Evolutionary conservation across 2,113 vertebrate species (phyloP), one percentile per base, ranked within the genome.

Genomic region (Apodemus sylvaticus): DNA sequence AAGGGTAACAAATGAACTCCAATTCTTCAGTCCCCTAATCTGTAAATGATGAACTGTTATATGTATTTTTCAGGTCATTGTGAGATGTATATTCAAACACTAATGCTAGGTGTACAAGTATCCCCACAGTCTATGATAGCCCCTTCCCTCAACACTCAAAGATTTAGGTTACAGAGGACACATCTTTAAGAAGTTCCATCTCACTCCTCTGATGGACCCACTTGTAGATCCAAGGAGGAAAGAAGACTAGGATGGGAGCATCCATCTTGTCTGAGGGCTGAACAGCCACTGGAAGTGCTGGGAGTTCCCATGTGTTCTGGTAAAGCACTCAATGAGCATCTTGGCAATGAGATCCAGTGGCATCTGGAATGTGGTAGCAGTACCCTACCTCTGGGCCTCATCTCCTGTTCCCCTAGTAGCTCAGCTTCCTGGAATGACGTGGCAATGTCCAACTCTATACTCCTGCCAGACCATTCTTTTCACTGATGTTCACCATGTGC

Each of bases 401-500:
- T 82, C 31, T 73, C 64, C 71, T 91, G 2, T 64, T 89, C 82
- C 68, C 48, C 13, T 53, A 58, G 77, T 74, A 55, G 58, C 39
- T 58, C 66, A 70, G n/a, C 64, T 51, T 88, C 71, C 36, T n/a
- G 66, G 78, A 93, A 91, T 66, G 77, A 58, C 31, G 20, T 48
- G 64, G 31, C n/a, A 31, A 14, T 85, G 58, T 66, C 64, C 53
- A 95, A n/a, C 36, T 91, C 71, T 68, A 19, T 62, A 4, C 45
- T 79, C 53, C 62, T 94, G n/a, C 71, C 90, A 83, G 34, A 79
- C 31, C 24, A 45, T 36, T 81, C 90, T 86, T 89, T 90, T 62
- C 77, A 66, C 16, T 92, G 94, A 95, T 77, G 76, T 96, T 94
- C 14, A 4, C 74, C 48, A 24, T 86, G 53, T 34, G 42, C 10